A percentile compares a stretch with the other conserved stretches of the same genome.
Evolutionary conservation across 2,113 vertebrate species (phyloP).

Genomic region (Terrapene triunguis): DNA sequence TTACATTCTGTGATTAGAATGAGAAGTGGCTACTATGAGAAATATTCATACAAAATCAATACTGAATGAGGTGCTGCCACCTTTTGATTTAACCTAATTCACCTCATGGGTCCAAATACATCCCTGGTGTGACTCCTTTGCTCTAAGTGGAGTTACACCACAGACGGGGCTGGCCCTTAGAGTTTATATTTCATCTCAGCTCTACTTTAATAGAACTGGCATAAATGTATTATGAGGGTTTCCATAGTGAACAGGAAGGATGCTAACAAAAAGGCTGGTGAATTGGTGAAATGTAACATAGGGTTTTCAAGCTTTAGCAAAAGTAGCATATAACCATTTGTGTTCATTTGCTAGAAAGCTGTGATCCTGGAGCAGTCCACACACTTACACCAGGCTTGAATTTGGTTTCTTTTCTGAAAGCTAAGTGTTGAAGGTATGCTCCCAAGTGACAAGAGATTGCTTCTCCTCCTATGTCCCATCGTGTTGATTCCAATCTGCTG

Average conservation of each 20-base stretch:
- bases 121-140: slow-evolving; percentile 1
- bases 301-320: not conserved
- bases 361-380: not conserved
- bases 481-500: not conserved
- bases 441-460: not conserved
- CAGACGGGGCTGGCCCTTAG: not conserved
- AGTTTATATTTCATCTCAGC: not conserved
- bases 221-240: fast-evolving
- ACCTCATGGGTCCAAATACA: slow-evolving; percentile 43
- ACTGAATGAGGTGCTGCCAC: slow-evolving; percentile 64
- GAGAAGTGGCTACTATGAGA: slow-evolving; percentile 60
- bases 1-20: slow-evolving; percentile 51
- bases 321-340: not conserved
- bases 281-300: not conserved
- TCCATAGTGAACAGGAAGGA: fast-evolving
- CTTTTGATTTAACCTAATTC: slow-evolving; percentile 64
- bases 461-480: not conserved
- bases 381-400: fast-evolving
- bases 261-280: not conserved
- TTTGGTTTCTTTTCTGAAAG: not conserved
- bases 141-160: not conserved
- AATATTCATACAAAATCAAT: slow-evolving; percentile 27
- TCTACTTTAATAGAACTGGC: not conserved
- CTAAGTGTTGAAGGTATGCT: not conserved
- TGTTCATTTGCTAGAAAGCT: not conserved